Conservation (phyloP, 1,140 invertebrate species). For the Frieseomelitta varia region DNA sequence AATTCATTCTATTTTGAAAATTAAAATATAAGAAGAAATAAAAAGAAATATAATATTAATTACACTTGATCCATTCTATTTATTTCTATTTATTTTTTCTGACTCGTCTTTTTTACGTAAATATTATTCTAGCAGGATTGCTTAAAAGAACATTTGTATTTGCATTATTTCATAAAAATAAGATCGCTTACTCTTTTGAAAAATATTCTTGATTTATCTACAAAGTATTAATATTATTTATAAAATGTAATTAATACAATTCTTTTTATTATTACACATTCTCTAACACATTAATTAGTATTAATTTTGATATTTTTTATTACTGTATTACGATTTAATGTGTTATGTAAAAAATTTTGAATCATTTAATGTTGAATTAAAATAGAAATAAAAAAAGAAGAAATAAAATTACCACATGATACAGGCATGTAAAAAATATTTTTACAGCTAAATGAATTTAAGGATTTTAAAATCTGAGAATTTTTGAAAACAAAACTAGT, state of each 20-base stretch:
- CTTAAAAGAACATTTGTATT: neutral
- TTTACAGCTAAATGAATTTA: neutral
- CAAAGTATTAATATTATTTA: neutral
- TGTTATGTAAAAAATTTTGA: neutral
- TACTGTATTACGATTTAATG: neutral
- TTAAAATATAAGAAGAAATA: neutral
- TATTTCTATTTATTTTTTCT: neutral
- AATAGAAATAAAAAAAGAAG: neutral
- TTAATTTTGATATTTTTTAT: neutral
- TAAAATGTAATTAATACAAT: neutral
- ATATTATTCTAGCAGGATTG: neutral
- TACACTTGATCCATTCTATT: neutral
- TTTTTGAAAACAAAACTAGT: neutral
- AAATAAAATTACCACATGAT: neutral
- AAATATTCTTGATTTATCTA: neutral
- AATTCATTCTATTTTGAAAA: neutral
- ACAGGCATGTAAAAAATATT: conserved; percentile 16
- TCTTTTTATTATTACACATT: neutral
- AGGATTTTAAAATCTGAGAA: neutral
- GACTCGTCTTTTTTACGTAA: neutral
- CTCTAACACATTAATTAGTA: neutral
- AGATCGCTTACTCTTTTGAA: neutral
- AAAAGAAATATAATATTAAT: neutral
- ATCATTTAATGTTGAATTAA: neutral
- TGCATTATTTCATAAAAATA: neutral